phyloP scores from a whole-genome alignment of 2,888 invertebrate species.

The Oscheius sp. region DNA sequence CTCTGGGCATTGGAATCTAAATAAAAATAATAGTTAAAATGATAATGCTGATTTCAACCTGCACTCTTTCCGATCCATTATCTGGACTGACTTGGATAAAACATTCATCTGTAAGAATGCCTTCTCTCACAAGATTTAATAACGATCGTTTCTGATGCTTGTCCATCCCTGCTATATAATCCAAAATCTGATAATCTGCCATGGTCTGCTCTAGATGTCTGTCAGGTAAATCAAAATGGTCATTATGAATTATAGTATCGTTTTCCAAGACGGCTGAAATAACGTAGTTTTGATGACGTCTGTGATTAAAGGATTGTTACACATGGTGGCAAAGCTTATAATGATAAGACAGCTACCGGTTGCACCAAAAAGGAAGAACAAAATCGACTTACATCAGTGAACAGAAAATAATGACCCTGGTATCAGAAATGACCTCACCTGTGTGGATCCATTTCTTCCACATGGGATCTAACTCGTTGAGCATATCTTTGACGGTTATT shows the following conservation, averaged over 20 bases:
- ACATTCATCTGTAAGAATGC: slow-evolving; percentile 58
- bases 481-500: slow-evolving; percentile 51
- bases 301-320: slow-evolving; percentile 19
- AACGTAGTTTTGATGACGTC: background rate
- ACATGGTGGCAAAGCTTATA: slow-evolving; percentile 13
- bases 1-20: slow-evolving; percentile 58
- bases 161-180: slow-evolving; percentile 52
- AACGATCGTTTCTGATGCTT: slow-evolving; percentile 55
- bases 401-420: background rate
- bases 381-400: background rate
- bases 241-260: background rate
- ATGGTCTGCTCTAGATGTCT: slow-evolving; percentile 31
- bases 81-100: slow-evolving; percentile 57
- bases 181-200: slow-evolving; percentile 44
- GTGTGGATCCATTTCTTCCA: slow-evolving; percentile 61
- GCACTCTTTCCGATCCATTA: slow-evolving; percentile 56
- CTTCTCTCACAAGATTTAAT: slow-evolving; percentile 53
- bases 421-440: no score
- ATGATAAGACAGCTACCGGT: slow-evolving; percentile 9
- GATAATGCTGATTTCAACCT: slow-evolving; percentile 34
- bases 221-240: slow-evolving; percentile 2
- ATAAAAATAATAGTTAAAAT: slow-evolving; percentile 1
- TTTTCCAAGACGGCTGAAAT: slow-evolving; percentile 11
- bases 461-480: slow-evolving; percentile 48
- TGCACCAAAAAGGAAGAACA: background rate